Conservation (phyloP, 2,113 vertebrate genomes). For the Narcine bancroftii region DNA sequence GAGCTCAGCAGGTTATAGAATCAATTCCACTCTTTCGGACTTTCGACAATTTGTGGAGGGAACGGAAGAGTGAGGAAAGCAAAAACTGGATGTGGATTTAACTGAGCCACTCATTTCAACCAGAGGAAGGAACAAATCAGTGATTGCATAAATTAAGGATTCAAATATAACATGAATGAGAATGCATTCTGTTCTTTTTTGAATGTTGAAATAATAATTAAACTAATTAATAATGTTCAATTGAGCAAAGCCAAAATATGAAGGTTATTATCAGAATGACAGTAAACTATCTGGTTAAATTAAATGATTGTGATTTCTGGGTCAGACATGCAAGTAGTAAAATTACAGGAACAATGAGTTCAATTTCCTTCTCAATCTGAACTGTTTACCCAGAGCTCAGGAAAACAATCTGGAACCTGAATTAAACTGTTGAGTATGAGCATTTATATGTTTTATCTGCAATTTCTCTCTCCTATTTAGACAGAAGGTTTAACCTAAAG, state of each 20-base stretch:
- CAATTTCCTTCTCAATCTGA: not conserved
- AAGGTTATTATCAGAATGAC: not conserved
- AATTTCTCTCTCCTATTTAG: not conserved
- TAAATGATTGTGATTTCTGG: not conserved
- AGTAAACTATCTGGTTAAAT: not conserved
- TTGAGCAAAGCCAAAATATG: not conserved
- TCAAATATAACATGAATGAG: too few species aligned
- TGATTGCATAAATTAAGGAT: too few species aligned
- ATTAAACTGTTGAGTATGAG: not conserved
- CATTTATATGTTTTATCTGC: not conserved
- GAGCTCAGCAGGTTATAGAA: too few species aligned
- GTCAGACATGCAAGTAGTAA: not conserved
- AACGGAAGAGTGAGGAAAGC: too few species aligned
- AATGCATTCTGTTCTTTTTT: not conserved
- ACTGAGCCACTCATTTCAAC: too few species aligned
- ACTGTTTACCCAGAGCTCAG: too few species aligned
- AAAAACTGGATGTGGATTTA: too few species aligned
- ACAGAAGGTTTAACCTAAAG: not conserved
- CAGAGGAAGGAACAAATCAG: too few species aligned
- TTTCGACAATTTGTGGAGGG: too few species aligned
- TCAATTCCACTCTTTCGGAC: too few species aligned
- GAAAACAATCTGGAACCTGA: not conserved
- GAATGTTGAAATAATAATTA: not conserved
- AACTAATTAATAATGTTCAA: not conserved
- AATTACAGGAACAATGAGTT: not conserved